Conservation (phyloP, 2,888 invertebrate genomes). For the Tipula vernalis region DNA sequence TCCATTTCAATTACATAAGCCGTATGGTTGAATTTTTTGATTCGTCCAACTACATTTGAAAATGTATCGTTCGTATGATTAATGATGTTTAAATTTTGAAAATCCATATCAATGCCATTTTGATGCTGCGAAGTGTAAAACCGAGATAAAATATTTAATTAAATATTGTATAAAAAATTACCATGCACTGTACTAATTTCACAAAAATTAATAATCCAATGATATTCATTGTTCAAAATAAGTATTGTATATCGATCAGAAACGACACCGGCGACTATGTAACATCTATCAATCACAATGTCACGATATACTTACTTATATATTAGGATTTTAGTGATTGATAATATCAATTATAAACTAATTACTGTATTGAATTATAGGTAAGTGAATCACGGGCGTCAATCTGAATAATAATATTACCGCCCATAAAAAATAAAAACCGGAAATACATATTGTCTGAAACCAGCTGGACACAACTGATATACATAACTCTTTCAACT, state of each 20-base stretch:
- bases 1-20: background rate
- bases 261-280: background rate
- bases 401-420: background rate
- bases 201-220: background rate
- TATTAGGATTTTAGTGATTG: background rate
- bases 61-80: background rate
- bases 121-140: background rate
- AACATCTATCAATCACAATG: background rate
- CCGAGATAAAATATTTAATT: background rate
- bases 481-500: background rate
- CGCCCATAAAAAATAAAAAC: background rate
- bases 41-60: background rate
- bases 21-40: background rate
- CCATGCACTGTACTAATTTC: background rate
- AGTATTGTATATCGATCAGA: background rate
- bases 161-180: background rate
- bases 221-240: background rate
- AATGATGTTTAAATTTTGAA: background rate
- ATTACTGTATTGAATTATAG: background rate
- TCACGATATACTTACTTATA: background rate
- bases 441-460: background rate
- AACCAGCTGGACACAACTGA: background rate
- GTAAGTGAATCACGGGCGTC: background rate
- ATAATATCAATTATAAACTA: background rate
- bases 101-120: background rate